phyloP scores from a whole-genome alignment of 53 echinoderm and acorn worm species.

The Pentamera pediparva region DNA sequence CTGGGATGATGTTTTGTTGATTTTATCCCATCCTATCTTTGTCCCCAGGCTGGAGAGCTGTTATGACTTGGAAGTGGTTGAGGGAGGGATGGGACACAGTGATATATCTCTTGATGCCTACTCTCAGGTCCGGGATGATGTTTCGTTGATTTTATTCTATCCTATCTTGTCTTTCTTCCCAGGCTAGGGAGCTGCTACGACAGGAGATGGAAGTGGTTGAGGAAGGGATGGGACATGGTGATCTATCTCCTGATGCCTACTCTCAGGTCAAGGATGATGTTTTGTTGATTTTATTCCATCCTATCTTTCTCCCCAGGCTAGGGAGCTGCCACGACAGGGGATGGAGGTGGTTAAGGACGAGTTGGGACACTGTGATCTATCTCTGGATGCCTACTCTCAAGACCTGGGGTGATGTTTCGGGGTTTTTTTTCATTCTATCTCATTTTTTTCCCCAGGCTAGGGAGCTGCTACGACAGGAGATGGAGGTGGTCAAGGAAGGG shows the following conservation, averaged over 20 bases:
- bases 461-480: constrained; percentile 65
- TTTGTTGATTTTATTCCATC: too few relatives aligned
- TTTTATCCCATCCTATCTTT: too few relatives aligned
- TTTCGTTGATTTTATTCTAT: too few relatives aligned
- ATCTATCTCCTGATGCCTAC: constrained; percentile 72
- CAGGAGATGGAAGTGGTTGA: constrained; percentile 83
- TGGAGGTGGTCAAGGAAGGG: constrained; percentile 74
- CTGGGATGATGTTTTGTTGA: too few relatives aligned
- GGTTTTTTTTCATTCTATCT: too few relatives aligned
- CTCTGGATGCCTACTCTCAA: constrained; percentile 68
- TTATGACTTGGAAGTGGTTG: constrained; percentile 69
- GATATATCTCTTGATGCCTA: constrained; percentile 74
- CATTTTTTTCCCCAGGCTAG: constrained; percentile 56
- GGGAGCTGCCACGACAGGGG: constrained; percentile 57
- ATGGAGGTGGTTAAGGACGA: constrained; percentile 73
- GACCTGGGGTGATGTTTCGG: too few relatives aligned
- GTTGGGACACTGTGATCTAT: constrained; percentile 78
- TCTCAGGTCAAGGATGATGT: constrained; percentile 90
- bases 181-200: constrained; percentile 73
- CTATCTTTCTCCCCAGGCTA: constrained; percentile 46
- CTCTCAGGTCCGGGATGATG: constrained; percentile 92
- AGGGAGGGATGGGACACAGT: constrained; percentile 81
- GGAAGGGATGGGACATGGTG: constrained; percentile 81
- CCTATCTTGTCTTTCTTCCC: background rate
- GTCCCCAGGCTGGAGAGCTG: constrained; percentile 68